Base-by-base conservation (phyloP, 2,888 invertebrate genomes). In the Pecten maximus region DNA sequence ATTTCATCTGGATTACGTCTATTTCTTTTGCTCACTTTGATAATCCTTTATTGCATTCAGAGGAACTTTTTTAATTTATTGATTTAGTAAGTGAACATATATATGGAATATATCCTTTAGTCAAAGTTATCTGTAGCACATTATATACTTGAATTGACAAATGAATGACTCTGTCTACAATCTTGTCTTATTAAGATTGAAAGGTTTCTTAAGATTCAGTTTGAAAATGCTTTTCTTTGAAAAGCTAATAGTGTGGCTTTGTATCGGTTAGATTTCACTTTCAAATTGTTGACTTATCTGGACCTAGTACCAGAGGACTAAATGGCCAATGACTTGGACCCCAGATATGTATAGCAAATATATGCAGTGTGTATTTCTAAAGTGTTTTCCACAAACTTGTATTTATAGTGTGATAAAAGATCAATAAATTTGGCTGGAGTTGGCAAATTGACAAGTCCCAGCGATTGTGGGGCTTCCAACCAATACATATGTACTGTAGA, bases 351-450 rank as follows among this genome's bases (percentile, higher is more conserved):
- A 28, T 74, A 74, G 74, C 74, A 74, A 74, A 74, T 74, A 74
- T 74, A 74, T 74, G 74, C 74, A 28, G 74, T 74, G 74, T 74
- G 28, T 74, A 74, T 74, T 74, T 74, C 74, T 74, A 74, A 74
- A 74, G 74, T 74, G 74, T 74, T 74, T 74, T 74, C 74, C 74
- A 74, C 74, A 74, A 74, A 74, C 74, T 74, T 74, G 35, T 74
- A 74, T 74, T 74, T 74, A 74, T 74, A 74, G 74, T 74, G 74
- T 74, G 74, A 74, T 74, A 74, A 74, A 74, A 74, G 74, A 74
- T 74, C 74, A 74, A 74, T 74, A 74, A 74, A 74, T 74, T 74
- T 74, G 74, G 74, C 74, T 74, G 74, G 35, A 74, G 74, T 74
- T 74, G 74, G 74, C 74, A 74, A 28, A 74, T 28, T 28, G 8